Conservation (phyloP, 2,797 vertebrate genomes). For the Masticophis lateralis region DNA sequence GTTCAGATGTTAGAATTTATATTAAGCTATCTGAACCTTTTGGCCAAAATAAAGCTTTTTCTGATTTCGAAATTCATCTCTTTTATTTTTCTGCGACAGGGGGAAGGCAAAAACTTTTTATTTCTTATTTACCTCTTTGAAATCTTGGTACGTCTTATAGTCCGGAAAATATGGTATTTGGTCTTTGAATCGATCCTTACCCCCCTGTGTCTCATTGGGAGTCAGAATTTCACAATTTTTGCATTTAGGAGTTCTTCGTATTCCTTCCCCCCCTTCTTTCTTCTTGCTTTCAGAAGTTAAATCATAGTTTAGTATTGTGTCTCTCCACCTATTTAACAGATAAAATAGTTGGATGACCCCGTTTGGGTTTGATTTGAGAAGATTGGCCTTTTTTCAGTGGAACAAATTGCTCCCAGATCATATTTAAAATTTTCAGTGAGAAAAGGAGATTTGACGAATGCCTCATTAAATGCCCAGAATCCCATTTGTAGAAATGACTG, state of each 20-base stretch:
- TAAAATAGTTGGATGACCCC: background rate
- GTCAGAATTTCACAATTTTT: background rate
- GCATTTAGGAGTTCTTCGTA: background rate
- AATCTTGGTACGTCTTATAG: too few species aligned
- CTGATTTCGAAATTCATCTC: too few species aligned
- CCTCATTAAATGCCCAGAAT: background rate
- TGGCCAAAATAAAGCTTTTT: too few species aligned
- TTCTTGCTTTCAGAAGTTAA: too few species aligned
- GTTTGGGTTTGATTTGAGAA: background rate
- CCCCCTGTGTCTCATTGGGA: background rate
- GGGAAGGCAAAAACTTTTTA: too few species aligned
- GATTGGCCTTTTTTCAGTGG: background rate
- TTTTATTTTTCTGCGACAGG: too few species aligned
- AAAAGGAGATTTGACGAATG: background rate
- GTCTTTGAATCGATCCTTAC: background rate
- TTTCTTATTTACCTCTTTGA: too few species aligned
- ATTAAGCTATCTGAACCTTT: too few species aligned
- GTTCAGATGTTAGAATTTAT: too few species aligned
- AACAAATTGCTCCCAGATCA: background rate
- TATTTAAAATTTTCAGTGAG: background rate
- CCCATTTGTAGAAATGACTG: background rate
- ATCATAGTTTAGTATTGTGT: background rate
- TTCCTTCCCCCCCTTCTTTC: too few species aligned
- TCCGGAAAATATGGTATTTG: background rate
- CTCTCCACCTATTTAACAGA: background rate